A percentile compares a stretch with the other conserved stretches of the same genome.
Evolutionary conservation across 2,113 vertebrate species (phyloP).

Genomic region (Aptenodytes forsteri): DNA sequence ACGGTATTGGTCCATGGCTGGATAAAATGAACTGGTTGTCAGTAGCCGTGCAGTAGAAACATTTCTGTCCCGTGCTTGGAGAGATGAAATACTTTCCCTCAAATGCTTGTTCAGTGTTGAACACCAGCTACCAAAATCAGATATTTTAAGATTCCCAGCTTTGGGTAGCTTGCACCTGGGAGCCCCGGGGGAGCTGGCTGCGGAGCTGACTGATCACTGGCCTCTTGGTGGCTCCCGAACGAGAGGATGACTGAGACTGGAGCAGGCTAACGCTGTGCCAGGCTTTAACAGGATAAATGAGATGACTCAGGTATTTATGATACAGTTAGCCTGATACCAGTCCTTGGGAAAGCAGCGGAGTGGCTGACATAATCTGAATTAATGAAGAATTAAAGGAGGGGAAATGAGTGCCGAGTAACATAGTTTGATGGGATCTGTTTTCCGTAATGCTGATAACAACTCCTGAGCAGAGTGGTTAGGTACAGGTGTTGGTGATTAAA

Average conservation of each 20-base stretch:
- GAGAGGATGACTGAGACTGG: neutral
- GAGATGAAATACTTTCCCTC: neutral
- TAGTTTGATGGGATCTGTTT: neutral
- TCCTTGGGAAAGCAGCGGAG: neutral
- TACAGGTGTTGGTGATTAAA: neutral
- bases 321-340: neutral
- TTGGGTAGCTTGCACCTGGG: neutral
- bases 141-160: neutral
- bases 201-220: neutral
- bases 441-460: neutral
- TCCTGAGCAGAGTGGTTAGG: neutral
- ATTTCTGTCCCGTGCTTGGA: neutral
- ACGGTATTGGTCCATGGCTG: rapidly evolving
- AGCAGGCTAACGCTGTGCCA: neutral
- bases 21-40: rapidly evolving
- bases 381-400: neutral
- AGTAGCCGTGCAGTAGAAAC: neutral
- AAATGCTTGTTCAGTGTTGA: neutral
- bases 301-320: neutral
- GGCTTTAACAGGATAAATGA: neutral
- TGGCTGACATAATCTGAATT: neutral
- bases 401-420: neutral
- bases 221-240: neutral
- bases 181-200: neutral
- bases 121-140: neutral